Conservation (phyloP, 2,888 invertebrate species). For the Tipula unca region DNA sequence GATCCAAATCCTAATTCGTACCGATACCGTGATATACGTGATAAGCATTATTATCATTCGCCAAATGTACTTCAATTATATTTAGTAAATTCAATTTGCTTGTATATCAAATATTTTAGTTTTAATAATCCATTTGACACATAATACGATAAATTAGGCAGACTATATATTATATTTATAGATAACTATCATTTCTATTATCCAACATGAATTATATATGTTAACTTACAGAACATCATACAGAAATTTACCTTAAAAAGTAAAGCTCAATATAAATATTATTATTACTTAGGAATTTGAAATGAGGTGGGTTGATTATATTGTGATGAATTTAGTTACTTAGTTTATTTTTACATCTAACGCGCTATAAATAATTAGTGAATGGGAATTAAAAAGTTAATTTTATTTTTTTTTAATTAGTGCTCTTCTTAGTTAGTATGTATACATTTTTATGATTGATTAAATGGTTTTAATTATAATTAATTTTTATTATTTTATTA, state of each 20-base stretch:
- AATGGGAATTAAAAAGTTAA: neutral
- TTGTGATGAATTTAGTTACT: slow-evolving; percentile 1
- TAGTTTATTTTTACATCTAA: neutral
- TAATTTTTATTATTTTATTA: neutral
- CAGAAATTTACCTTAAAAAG: neutral
- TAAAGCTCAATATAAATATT: neutral
- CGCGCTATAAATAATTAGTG: neutral
- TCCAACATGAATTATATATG: neutral
- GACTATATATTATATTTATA: neutral
- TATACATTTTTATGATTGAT: neutral
- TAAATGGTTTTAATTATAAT: neutral
- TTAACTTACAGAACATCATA: too few relatives aligned
- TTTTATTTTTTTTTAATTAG: neutral
- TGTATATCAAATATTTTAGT: too few relatives aligned
- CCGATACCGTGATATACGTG: neutral
- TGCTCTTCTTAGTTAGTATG: neutral
- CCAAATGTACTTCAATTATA: neutral
- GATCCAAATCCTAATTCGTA: neutral
- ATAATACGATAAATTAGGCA: neutral
- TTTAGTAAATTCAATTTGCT: too few relatives aligned
- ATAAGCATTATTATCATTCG: neutral
- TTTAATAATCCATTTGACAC: neutral
- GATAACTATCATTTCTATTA: neutral
- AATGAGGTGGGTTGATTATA: neutral
- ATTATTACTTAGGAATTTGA: neutral